These are phyloP conservation scores for Sepioteuthis lessoniana DNA, from an alignment of 2,888 invertebrate species.

Conservation along the genomic window DNA sequence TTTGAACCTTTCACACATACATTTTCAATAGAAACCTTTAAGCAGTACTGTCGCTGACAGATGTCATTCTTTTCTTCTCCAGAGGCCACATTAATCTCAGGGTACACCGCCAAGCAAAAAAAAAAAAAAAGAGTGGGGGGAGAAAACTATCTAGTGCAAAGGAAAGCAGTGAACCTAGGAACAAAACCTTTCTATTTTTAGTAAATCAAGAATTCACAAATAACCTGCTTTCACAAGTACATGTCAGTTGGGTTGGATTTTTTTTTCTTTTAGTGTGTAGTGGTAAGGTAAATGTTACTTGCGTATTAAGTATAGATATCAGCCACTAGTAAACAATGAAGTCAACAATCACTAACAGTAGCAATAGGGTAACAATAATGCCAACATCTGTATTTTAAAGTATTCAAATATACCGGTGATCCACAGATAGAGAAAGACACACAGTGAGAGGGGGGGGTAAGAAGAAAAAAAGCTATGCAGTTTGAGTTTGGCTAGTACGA, in stretches of 20 bases:
- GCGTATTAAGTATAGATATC: not conserved
- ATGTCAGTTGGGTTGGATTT: not conserved
- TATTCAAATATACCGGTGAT: not conserved
- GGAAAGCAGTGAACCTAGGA: not conserved
- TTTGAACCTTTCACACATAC: too few relatives aligned
- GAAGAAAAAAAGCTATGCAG: not conserved
- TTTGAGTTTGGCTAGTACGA: not conserved
- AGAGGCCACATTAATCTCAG: too few relatives aligned
- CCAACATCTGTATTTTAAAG: too few relatives aligned
- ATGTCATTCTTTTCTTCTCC: too few relatives aligned
- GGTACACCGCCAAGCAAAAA: too few relatives aligned
- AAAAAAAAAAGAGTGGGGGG: too few relatives aligned
- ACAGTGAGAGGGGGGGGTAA: too few relatives aligned
- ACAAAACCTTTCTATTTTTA: not conserved
- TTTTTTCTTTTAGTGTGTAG: too few relatives aligned
- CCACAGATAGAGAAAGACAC: not conserved
- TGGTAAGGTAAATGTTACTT: not conserved
- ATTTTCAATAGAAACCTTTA: too few relatives aligned
- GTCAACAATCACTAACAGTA: too few relatives aligned
- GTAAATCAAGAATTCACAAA: not conserved
- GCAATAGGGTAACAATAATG: too few relatives aligned
- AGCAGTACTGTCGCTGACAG: too few relatives aligned
- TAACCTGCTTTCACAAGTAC: not conserved
- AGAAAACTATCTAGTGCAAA: not conserved
- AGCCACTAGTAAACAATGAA: not conserved